A percentile compares a stretch with the other conserved stretches of the same genome.
Evolutionary conservation across 2,113 vertebrate species (phyloP).

Genomic region (Vulpes lagopus): DNA sequence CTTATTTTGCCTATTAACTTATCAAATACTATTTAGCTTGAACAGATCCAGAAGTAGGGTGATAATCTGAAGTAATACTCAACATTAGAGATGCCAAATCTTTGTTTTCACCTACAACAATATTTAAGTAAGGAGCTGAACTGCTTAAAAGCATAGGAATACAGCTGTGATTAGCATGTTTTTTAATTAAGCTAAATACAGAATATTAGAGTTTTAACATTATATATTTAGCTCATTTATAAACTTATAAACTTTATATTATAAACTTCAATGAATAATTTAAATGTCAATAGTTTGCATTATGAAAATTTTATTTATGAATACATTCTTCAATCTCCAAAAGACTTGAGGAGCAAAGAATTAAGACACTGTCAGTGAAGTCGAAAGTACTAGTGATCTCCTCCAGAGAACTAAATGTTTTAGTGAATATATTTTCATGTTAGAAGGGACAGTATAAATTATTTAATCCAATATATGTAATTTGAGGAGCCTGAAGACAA

Average conservation of each 20-base stretch:
- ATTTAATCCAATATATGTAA: background rate
- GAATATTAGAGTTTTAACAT: conserved; percentile 61
- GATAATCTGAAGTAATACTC: background rate
- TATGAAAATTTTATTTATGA: conserved; percentile 48
- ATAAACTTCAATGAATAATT: conserved; percentile 60
- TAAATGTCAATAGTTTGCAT: conserved; percentile 32
- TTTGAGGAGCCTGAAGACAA: background rate
- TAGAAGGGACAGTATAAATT: background rate
- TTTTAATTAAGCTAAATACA: conserved; percentile 64
- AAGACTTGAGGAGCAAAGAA: background rate
- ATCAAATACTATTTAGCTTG: background rate
- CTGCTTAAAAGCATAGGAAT: background rate
- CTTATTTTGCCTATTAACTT: background rate
- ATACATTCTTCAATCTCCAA: background rate
- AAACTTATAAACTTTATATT: background rate
- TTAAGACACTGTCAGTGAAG: background rate
- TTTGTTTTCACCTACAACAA: background rate
- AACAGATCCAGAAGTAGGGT: background rate
- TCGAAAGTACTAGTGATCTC: background rate
- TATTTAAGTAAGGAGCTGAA: background rate
- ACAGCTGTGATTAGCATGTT: conserved; percentile 2
- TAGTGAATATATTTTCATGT: background rate
- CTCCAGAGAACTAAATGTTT: background rate
- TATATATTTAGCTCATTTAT: conserved; percentile 23
- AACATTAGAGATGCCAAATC: background rate